phyloP scores from a whole-genome alignment of 2,113 vertebrate species.

The Dendrocopos noguchii region DNA sequence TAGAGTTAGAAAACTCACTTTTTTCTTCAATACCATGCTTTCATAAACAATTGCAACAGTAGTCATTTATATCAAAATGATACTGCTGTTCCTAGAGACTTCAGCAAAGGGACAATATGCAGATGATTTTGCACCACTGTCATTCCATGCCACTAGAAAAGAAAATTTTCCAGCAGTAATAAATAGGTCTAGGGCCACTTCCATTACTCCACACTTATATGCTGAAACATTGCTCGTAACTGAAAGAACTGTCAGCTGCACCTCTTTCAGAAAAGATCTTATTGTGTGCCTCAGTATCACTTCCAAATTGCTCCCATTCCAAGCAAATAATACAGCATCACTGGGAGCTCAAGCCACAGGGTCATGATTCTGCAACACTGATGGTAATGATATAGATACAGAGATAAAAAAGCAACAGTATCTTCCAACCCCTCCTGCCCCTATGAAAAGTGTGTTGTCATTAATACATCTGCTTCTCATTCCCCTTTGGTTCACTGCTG shows the following conservation, averaged over 20 bases:
- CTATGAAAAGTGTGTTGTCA: not conserved
- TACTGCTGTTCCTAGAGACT: not conserved
- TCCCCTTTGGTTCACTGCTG: not conserved
- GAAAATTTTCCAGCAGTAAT: not conserved
- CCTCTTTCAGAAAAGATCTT: not conserved
- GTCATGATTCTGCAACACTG: not conserved
- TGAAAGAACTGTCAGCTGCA: not conserved
- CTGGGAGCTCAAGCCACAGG: not conserved
- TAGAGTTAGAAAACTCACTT: not conserved
- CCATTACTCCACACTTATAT: not conserved
- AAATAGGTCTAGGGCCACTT: not conserved
- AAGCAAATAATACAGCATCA: not conserved
- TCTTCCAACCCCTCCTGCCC: not conserved
- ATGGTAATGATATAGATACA: not conserved
- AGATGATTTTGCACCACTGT: not conserved
- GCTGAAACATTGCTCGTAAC: not conserved
- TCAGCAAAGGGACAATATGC: not conserved
- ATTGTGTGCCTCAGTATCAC: not conserved
- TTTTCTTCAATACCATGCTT: not conserved
- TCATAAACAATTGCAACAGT: not conserved
- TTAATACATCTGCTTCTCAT: not conserved
- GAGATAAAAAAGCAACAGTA: not conserved
- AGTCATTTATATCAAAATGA: not conserved
- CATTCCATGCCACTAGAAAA: not conserved
- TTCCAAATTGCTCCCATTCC: not conserved